These are phyloP conservation scores for Bellardia pandia DNA, from an alignment of 2,888 invertebrate species.

Conservation along the genomic window DNA sequence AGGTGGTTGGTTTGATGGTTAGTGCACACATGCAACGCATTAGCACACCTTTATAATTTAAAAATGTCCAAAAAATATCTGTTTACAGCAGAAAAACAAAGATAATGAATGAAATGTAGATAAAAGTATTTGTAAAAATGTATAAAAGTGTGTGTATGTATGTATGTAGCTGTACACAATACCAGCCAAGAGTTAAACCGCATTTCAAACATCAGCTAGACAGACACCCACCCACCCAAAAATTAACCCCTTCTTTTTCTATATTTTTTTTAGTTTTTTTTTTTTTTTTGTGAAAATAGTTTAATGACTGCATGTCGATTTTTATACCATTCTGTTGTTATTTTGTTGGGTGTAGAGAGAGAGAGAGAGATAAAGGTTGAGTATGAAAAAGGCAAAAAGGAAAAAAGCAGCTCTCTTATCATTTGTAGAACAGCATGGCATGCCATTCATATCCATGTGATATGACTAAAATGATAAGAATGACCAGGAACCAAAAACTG, in stretches of 20 bases:
- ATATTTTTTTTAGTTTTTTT: not conserved
- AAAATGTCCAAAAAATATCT: slow-evolving; percentile 60
- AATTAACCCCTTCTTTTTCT: slow-evolving; percentile 47
- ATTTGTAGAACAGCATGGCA: slow-evolving; percentile 76
- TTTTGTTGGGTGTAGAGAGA: not conserved
- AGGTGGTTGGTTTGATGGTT: not conserved
- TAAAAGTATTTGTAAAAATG: slow-evolving; percentile 42
- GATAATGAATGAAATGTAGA: slow-evolving; percentile 66
- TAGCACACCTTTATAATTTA: slow-evolving; percentile 54
- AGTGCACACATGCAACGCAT: slow-evolving; percentile 11
- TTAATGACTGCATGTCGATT: slow-evolving; percentile 57
- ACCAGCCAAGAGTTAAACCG: slow-evolving; percentile 1
- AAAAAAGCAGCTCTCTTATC: slow-evolving; percentile 59
- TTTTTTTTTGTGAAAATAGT: slow-evolving; percentile 53
- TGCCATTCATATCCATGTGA: slow-evolving; percentile 79
- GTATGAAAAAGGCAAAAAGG: not conserved
- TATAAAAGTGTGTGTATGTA: not conserved
- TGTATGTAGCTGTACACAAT: not conserved
- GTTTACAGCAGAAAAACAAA: slow-evolving; percentile 35
- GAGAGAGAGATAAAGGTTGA: not conserved
- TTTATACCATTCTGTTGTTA: slow-evolving; percentile 8
- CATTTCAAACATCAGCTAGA: slow-evolving; percentile 29
- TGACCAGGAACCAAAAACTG: slow-evolving; percentile 64
- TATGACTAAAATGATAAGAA: slow-evolving; percentile 77
- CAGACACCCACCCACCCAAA: slow-evolving; percentile 26